Conservation (phyloP, 2,888 invertebrate genomes). For the Hermodice carunculata region DNA sequence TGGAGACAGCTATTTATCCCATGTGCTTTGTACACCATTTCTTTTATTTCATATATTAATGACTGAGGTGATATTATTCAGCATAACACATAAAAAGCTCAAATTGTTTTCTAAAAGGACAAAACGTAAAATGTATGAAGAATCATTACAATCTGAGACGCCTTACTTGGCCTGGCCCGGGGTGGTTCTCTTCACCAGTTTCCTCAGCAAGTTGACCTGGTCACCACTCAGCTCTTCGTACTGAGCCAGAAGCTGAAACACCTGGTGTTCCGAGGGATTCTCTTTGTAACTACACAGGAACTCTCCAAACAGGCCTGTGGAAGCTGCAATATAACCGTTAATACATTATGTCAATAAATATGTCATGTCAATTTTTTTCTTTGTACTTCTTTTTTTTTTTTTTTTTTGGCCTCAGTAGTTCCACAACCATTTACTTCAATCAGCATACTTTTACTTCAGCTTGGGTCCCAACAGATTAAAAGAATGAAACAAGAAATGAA, state of each 20-base stretch:
- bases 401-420: too few species aligned
- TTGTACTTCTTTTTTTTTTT: too few species aligned
- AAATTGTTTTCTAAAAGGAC: not conserved
- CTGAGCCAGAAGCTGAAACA: conserved; percentile 76
- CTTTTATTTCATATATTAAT: too few species aligned
- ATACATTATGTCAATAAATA: not conserved
- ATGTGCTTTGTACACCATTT: too few species aligned
- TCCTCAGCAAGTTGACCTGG: conserved; percentile 73
- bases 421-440: too few species aligned
- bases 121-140: not conserved
- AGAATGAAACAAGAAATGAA: too few species aligned
- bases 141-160: not conserved
- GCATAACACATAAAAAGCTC: not conserved
- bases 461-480: too few species aligned
- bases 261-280: conserved; percentile 68
- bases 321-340: conserved; percentile 42
- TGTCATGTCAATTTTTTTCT: not conserved
- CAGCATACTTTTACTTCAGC: too few species aligned
- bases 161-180: conserved; percentile 53
- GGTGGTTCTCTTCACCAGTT: conserved; percentile 67
- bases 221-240: conserved; percentile 78
- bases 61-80: too few species aligned
- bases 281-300: conserved; percentile 48
- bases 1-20: too few species aligned
- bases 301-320: conserved; percentile 50